Evolutionary conservation across 2,797 vertebrate genomes (phyloP), one percentile per base, ranked within the genome.

Genomic region (Microctenopoma stevenorrisi): DNA sequence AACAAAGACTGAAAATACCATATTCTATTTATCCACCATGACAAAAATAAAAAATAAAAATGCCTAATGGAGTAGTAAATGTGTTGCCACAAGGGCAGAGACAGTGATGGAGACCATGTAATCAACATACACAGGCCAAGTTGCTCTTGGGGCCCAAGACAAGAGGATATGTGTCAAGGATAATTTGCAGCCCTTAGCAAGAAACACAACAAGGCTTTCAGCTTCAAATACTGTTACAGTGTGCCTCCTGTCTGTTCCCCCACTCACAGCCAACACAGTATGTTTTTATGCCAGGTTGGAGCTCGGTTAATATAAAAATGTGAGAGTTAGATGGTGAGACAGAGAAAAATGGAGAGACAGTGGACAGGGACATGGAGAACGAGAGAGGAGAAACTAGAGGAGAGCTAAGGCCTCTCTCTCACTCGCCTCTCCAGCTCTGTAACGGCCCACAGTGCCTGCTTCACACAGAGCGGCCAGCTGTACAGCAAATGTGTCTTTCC

Each of bases 381-480:
- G 93, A 92, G 93, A 93, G 64, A 75, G 94, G 93, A 94, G 94
- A 94, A 95, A 94, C 93, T 92, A 95, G 94, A 94, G 94, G 95
- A 95, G 95, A 96, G 95, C 94, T 96, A 94, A 97, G 96, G 96
- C 96, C 96, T 97, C 95, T 95, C 94, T 92, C 95, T 95, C 92
- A 94, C 95, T 94, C 89, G 88, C 82, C 87, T 96, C 96, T 96
- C 95, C 96, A 96, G 95, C 95, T 95, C 95, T 93, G 94, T 95
- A 95, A 95, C 96, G 95, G 96, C 96, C 96, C 96, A 96, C 95
- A 95, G 94, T 96, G 95, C 95, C 95, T 88, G 96, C 95, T 96
- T 96, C 97, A 98, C 96, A 98, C 97, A 96, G 97, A 95, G 98
- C 94, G 91, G 95, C 97, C 98, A 98, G 97, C 97, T 99, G 98